phyloP scores from a whole-genome alignment of 2,113 vertebrate species.

The Noturus placidus region DNA sequence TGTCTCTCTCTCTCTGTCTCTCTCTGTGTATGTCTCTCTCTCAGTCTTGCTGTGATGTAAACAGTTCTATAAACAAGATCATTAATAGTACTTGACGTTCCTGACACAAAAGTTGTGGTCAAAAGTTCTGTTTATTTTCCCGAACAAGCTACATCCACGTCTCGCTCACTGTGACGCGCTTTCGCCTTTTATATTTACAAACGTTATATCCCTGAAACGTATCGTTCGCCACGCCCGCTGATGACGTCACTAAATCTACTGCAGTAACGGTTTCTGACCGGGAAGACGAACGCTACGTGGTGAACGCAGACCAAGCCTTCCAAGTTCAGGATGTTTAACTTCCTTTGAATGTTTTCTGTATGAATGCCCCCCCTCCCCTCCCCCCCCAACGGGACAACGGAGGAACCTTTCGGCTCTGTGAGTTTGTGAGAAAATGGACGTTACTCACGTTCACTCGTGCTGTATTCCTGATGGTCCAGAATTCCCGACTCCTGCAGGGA shows the following conservation, averaged over 20 bases:
- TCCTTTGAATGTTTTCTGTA: background rate
- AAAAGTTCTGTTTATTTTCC: no score
- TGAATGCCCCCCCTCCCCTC: no score
- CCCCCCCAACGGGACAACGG: background rate
- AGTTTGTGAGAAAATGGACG: background rate
- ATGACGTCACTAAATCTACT: background rate
- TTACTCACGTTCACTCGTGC: conserved; percentile 86
- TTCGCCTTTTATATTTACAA: background rate
- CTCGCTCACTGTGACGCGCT: background rate
- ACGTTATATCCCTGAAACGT: background rate
- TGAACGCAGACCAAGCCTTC: background rate
- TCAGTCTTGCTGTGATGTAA: no score
- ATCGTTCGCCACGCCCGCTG: background rate
- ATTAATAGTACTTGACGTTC: no score
- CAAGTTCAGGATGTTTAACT: no score
- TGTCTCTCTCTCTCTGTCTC: no score
- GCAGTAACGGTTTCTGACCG: background rate
- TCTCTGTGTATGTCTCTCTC: background rate
- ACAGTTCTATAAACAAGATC: no score
- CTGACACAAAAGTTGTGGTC: no score
- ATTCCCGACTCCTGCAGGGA: conserved; percentile 97
- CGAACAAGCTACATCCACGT: no score
- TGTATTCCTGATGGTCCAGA: conserved; percentile 86
- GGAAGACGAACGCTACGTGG: background rate
- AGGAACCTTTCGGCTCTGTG: no score